These are phyloP conservation scores for Myrmecobius fasciatus DNA, from an alignment of 2,113 vertebrate genomes.

Conservation along the genomic window DNA sequence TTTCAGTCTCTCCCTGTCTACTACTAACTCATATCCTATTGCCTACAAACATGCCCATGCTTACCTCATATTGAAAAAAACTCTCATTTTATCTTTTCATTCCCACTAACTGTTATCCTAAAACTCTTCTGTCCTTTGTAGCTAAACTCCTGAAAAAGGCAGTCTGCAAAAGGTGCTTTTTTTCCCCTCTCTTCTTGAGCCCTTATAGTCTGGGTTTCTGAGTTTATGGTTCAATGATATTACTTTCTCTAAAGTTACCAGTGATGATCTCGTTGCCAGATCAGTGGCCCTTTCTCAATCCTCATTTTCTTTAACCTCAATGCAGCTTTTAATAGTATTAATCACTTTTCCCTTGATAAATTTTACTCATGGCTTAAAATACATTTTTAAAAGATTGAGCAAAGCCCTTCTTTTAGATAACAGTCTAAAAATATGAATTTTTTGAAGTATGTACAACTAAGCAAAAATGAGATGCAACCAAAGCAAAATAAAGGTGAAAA, in stretches of 20 bases:
- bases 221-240: background rate
- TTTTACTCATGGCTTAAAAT: background rate
- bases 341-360: background rate
- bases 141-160: background rate
- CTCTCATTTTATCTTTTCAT: background rate
- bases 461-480: background rate
- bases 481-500: background rate
- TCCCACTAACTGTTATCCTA: background rate
- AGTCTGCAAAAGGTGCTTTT: background rate
- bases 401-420: background rate
- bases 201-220: background rate
- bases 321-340: background rate
- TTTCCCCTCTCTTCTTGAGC: background rate
- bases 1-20: background rate
- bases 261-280: background rate
- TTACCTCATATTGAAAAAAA: background rate
- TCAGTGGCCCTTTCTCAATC: background rate
- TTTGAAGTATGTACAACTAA: background rate
- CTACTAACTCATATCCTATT: background rate
- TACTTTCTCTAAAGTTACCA: background rate
- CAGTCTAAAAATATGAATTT: background rate
- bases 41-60: background rate
- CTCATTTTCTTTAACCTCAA: background rate
- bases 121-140: background rate
- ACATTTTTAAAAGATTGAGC: background rate